Evolutionary conservation across 2,888 invertebrate genomes (phyloP).

Genomic region (Meteorus cinctellus): DNA sequence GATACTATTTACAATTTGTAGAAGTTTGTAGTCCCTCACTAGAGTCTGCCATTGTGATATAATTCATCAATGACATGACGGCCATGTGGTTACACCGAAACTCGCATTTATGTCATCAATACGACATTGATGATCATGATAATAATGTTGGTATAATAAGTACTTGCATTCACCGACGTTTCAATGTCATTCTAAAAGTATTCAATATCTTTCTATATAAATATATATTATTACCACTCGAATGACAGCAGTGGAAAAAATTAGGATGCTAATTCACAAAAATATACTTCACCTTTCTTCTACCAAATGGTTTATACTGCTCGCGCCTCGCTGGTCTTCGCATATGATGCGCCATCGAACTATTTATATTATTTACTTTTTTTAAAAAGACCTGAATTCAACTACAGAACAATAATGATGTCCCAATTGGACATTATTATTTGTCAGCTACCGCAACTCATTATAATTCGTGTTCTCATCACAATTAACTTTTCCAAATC

Average conservation of each 20-base stretch:
- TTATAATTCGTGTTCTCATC: not conserved
- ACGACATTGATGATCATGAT: slow-evolving; percentile 7
- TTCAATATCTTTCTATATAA: not conserved
- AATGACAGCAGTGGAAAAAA: not conserved
- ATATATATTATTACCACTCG: not conserved
- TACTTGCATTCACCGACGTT: not conserved
- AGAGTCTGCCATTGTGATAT: not conserved
- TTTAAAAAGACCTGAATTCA: not conserved
- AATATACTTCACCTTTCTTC: slow-evolving; percentile 66
- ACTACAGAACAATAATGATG: not conserved
- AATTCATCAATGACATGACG: not conserved
- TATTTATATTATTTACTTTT: not conserved
- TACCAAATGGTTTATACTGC: slow-evolving; percentile 70
- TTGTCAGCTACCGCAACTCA: slow-evolving; percentile 6
- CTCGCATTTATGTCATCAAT: not conserved
- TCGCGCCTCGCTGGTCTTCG: slow-evolving; percentile 66
- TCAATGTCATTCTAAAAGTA: slow-evolving; percentile 4
- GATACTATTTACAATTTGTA: too few relatives aligned
- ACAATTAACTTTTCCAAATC: not conserved
- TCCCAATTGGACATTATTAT: slow-evolving; percentile 10
- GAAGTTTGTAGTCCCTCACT: too few relatives aligned
- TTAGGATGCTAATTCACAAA: not conserved
- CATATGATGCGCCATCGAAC: slow-evolving; percentile 67
- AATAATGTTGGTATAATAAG: not conserved
- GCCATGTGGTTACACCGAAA: not conserved